Base-by-base conservation (phyloP, 2,113 vertebrate genomes). In the Phocoena phocoena region DNA sequence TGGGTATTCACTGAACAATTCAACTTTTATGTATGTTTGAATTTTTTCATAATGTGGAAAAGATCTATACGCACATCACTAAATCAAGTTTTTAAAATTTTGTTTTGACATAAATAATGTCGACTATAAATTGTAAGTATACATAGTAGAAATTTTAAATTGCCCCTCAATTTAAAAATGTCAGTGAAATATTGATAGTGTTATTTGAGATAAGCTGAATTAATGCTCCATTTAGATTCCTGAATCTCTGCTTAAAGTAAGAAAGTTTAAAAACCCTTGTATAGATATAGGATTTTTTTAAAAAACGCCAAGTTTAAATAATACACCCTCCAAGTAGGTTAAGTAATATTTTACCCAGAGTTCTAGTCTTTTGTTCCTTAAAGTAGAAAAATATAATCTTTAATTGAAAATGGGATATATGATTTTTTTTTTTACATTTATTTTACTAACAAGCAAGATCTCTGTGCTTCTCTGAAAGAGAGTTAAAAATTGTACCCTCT, bases 151-250 rank as follows among this genome's bases (percentile, higher is more conserved):
- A 81, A 83, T 38, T 93, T 88, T 62, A 83, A 83, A 47, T 77
- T 60, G 3, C 6, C 38, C 13, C 10, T 88, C 63, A 77, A 21
- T 77, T 88, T 50, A 14, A 77, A 74, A 81, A 82, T 18, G n/a
- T 33, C 55, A 28, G 10, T 58, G 60, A 86, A 81, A 80, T 71
- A 82, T 38, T 63, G 53, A 50, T 88, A 80, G 31, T 41, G 17
- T 71, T 15, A 73, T 38, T 82, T 88, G 41, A 65, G n/a, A 77
- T 84, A 62, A 71, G 3, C 58, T 31, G 31, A 83, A 38, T 76
- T n/a, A 82, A 47, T 88, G 47, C 53, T 63, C 41, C 76, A 38
- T 55, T 94, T 88, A 63, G 67, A 55, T 82, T 81, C 41, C 58
- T 38, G 2, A 73, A 36, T 63, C 63, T 80, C 53, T 73, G 10